Evolutionary conservation across 1,140 invertebrate genomes (phyloP).

Genomic region (Lanistes nyassanus): DNA sequence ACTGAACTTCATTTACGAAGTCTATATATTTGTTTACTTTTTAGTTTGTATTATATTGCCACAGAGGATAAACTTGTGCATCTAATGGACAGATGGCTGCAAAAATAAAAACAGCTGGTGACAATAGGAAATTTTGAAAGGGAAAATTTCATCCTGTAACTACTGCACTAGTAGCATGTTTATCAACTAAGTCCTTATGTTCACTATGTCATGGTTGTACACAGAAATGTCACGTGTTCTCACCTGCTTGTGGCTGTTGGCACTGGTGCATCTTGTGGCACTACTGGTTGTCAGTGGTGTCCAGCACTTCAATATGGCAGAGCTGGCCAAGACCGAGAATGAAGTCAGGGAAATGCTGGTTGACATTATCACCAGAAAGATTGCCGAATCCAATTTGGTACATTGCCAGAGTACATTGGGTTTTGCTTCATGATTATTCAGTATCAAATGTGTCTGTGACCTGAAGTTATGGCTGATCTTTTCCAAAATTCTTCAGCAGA

Average conservation of each 20-base stretch:
- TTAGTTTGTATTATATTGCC: too few relatives aligned
- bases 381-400: background rate
- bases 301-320: background rate
- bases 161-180: too few relatives aligned
- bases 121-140: too few relatives aligned
- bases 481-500: background rate
- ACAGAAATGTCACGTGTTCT: background rate
- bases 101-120: too few relatives aligned
- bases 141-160: too few relatives aligned
- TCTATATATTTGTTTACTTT: too few relatives aligned
- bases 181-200: background rate
- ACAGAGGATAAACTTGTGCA: too few relatives aligned
- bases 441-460: background rate
- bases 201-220: background rate
- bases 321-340: background rate
- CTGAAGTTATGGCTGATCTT: background rate
- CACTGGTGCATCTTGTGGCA: conserved; percentile 3
- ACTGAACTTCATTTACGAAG: too few relatives aligned
- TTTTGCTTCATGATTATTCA: background rate
- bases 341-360: background rate
- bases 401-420: background rate
- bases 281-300: background rate
- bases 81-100: too few relatives aligned
- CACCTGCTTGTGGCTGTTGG: background rate
- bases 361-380: background rate